Evolutionary conservation across 2,113 vertebrate species (phyloP).

Genomic region (Rhea americana): DNA sequence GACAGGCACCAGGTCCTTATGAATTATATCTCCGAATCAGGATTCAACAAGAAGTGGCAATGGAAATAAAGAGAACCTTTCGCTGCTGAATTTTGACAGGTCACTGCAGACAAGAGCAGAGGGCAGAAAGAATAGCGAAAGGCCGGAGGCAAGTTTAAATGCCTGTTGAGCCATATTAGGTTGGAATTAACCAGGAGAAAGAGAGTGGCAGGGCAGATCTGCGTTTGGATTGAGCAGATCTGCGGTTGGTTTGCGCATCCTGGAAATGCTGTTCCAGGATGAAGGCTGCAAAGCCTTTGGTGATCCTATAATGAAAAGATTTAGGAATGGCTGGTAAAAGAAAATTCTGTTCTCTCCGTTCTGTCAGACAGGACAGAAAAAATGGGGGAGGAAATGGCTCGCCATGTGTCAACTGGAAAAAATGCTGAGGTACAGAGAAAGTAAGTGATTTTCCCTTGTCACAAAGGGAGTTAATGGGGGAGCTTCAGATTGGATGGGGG

Average conservation of each 20-base stretch:
- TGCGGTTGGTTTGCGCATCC: too few species aligned
- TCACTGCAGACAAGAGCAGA: background rate
- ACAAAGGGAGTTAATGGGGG: background rate
- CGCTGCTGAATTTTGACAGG: background rate
- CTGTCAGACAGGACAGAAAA: background rate
- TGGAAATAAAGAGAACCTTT: background rate
- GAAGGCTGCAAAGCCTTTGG: background rate
- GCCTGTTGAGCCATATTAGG: background rate
- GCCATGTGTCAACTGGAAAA: background rate
- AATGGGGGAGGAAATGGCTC: background rate
- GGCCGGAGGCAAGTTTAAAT: background rate
- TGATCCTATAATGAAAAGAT: background rate
- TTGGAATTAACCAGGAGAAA: background rate
- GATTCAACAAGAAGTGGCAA: background rate
- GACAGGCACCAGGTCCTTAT: constrained; percentile 2
- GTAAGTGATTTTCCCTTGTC: background rate
- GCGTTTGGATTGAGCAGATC: background rate
- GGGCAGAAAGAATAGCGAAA: background rate
- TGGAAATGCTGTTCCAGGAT: background rate
- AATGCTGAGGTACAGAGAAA: background rate
- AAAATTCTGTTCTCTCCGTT: too few species aligned
- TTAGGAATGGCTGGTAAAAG: background rate
- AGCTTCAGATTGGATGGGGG: background rate
- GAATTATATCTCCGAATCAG: constrained; percentile 38
- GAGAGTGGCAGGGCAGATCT: background rate